Conservation (phyloP, 2,888 invertebrate genomes). For the Caenorhabditis sulstoni region DNA sequence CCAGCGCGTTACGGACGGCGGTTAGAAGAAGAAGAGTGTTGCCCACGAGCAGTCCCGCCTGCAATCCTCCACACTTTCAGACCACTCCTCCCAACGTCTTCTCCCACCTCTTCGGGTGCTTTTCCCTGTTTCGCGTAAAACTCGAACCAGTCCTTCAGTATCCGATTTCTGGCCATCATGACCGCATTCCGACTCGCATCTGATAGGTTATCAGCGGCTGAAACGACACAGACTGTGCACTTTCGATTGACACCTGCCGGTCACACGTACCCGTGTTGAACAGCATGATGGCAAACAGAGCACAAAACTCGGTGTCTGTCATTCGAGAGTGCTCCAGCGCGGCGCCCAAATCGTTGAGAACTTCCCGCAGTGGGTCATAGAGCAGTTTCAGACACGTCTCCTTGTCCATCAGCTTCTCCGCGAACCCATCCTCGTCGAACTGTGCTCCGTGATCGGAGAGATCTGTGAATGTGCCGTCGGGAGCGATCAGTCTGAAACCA, state of each 20-base stretch:
- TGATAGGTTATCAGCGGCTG: conserved; percentile 56
- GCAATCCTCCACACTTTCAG: not conserved
- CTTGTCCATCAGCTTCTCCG: conserved; percentile 52
- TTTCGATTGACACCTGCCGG: conserved; percentile 35
- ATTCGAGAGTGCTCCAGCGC: conserved; percentile 69
- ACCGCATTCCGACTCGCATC: conserved; percentile 37
- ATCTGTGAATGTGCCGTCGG: conserved; percentile 65
- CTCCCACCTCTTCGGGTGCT: conserved; percentile 40
- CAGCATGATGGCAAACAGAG: conserved; percentile 69
- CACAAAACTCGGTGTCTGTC: conserved; percentile 74
- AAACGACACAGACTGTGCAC: conserved; percentile 22
- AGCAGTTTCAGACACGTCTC: conserved; percentile 58
- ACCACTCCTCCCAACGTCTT: not conserved
- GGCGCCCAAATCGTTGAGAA: conserved; percentile 66
- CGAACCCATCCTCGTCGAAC: conserved; percentile 43
- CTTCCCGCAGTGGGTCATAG: conserved; percentile 64
- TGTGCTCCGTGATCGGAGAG: conserved; percentile 60
- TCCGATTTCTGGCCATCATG: conserved; percentile 48
- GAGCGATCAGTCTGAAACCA: conserved; percentile 57
- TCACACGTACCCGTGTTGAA: conserved; percentile 70
- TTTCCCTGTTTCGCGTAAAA: conserved; percentile 68
- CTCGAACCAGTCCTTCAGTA: conserved; percentile 71
- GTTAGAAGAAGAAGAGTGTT: conserved; percentile 73
- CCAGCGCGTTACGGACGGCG: conserved; percentile 61
- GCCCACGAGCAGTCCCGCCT: conserved; percentile 72